Conservation (phyloP, 1,140 invertebrate species). For the Sminthurides bifidus region DNA sequence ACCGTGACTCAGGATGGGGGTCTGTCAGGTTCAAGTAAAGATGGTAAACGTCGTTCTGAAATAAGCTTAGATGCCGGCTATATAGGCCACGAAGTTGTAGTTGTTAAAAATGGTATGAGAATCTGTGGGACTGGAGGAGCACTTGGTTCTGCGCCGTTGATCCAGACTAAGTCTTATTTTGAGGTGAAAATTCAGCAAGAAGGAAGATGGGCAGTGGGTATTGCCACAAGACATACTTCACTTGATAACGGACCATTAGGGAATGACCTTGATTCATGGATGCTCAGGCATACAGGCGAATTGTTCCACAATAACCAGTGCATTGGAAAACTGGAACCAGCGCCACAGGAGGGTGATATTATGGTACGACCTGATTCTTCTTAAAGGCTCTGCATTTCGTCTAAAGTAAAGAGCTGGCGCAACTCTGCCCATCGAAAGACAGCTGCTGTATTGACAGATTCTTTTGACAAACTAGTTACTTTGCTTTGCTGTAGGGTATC, state of each 20-base stretch:
- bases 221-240: constrained; percentile 77
- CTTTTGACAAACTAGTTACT: too few species aligned
- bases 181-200: constrained; percentile 95
- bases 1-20: constrained; percentile 1
- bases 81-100: constrained; percentile 89
- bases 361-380: constrained; percentile 48
- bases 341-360: constrained; percentile 82
- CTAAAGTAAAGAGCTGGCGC: too few species aligned
- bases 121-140: constrained; percentile 93
- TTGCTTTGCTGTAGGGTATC: constrained; percentile 54
- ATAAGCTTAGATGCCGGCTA: constrained; percentile 31
- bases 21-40: not conserved
- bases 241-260: constrained; percentile 45
- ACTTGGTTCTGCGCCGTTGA: constrained; percentile 78
- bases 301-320: constrained; percentile 55
- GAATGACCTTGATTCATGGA: constrained; percentile 74
- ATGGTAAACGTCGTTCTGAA: constrained; percentile 6
- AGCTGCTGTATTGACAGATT: too few species aligned
- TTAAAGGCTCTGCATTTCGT: not conserved
- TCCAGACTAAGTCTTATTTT: constrained; percentile 98
- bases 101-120: constrained; percentile 89
- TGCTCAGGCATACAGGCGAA: constrained; percentile 75
- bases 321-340: constrained; percentile 41
- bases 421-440: too few species aligned
- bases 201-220: constrained; percentile 83